phyloP scores from a whole-genome alignment of 2,888 invertebrate genomes.

The Eilema depressum region DNA sequence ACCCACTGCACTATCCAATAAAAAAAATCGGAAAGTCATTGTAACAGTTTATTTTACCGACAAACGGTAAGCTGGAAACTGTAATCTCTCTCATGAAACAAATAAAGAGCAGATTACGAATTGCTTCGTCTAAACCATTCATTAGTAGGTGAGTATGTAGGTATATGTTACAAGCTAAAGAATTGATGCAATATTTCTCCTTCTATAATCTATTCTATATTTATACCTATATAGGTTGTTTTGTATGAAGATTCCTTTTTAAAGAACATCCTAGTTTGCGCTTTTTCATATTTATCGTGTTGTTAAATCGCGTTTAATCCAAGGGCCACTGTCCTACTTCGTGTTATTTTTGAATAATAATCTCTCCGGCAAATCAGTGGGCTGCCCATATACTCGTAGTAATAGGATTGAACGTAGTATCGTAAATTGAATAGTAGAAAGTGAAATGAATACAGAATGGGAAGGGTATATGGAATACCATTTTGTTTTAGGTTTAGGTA shows the following conservation, averaged over 20 bases:
- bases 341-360: not conserved
- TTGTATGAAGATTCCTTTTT: no score
- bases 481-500: no score
- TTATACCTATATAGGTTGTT: no score
- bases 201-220: no score
- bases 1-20: not conserved
- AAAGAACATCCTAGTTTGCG: no score
- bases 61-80: slow-evolving; percentile 18
- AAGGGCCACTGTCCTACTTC: not conserved
- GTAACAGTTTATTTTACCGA: slow-evolving; percentile 17
- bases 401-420: not conserved
- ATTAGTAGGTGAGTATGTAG: slow-evolving; percentile 54
- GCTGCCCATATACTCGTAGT: not conserved
- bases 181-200: no score
- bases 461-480: no score
- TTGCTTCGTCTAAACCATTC: slow-evolving; percentile 51
- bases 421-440: not conserved
- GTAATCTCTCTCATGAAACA: slow-evolving; percentile 19
- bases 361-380: not conserved
- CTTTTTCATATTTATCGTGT: no score
- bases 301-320: no score
- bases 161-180: no score
- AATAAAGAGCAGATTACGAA: slow-evolving; percentile 38
- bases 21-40: slow-evolving; percentile 2
- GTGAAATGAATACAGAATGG: not conserved